Conservation (phyloP, 2,888 invertebrate genomes). For the Euclidia mi region DNA sequence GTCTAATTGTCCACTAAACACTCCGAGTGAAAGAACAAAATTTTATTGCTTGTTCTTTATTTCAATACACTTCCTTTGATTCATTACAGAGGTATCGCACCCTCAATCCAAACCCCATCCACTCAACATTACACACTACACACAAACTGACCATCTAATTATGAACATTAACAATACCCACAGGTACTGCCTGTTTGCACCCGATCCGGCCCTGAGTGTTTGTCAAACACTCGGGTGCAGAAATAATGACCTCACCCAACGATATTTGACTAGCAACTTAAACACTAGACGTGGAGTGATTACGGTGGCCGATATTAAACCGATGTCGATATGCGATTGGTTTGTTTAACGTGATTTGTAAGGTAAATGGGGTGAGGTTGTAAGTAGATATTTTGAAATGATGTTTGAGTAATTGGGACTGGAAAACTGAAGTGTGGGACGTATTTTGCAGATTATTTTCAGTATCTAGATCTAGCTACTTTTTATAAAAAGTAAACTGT, state of each 20-base stretch:
- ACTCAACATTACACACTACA: constrained; percentile 16
- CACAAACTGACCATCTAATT: constrained; percentile 35
- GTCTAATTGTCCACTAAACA: no score
- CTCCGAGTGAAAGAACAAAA: no score
- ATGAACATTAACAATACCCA: constrained; percentile 33
- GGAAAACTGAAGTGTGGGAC: neutral
- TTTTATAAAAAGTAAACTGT: no score
- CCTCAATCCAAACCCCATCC: neutral
- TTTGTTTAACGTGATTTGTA: constrained; percentile 10
- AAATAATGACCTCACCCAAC: constrained; percentile 70
- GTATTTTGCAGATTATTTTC: no score
- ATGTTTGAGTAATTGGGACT: neutral
- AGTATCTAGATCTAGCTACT: no score
- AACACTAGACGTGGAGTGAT: constrained; percentile 39
- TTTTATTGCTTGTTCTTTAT: no score
- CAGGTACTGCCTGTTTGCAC: constrained; percentile 26
- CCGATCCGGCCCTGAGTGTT: constrained; percentile 54
- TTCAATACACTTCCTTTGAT: no score
- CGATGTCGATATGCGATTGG: constrained; percentile 14
- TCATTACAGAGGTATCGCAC: no score
- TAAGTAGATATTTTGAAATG: neutral
- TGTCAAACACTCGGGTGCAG: constrained; percentile 58
- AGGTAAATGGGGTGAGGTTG: neutral
- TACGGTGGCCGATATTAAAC: constrained; percentile 13
- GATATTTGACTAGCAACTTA: constrained; percentile 60